Percentiles rank a stretch among this genome's conserved stretches.
Evolutionary conservation across 2,888 invertebrate species (phyloP).

Genomic region (Drosophila nigritarsus): DNA sequence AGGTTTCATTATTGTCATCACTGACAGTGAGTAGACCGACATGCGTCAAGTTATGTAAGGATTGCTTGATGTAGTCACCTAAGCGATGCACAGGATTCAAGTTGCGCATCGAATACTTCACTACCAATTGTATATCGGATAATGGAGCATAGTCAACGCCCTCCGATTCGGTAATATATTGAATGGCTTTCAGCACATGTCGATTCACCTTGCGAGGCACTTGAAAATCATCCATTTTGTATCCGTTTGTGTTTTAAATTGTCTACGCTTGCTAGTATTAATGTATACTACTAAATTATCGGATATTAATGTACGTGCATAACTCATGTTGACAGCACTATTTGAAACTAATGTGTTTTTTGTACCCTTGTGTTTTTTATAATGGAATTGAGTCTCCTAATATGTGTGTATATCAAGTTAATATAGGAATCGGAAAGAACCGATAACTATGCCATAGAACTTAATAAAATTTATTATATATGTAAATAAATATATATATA

Average conservation of each 20-base stretch:
- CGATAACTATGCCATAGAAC: background rate
- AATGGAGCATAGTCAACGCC: conserved; percentile 20
- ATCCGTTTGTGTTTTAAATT: background rate
- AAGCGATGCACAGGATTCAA: conserved; percentile 57
- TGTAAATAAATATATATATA: background rate
- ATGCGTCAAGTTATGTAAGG: conserved; percentile 47
- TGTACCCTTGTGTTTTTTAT: background rate
- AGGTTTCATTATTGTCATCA: background rate
- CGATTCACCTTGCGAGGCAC: conserved; percentile 76
- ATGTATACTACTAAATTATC: background rate
- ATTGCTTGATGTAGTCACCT: conserved; percentile 45
- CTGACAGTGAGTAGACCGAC: conserved; percentile 15
- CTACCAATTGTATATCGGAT: conserved; percentile 43
- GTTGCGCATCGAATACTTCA: conserved; percentile 63
- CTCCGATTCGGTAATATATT: conserved; percentile 35
- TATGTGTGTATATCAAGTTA: background rate
- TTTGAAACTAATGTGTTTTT: background rate
- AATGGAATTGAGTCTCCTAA: background rate
- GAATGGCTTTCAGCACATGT: conserved; percentile 72
- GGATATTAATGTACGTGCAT: background rate
- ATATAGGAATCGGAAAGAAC: no score
- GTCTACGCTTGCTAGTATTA: background rate
- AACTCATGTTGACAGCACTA: background rate
- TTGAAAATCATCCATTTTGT: conserved; percentile 65
- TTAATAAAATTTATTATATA: background rate